These are phyloP conservation scores for Agrochola circellaris DNA, from an alignment of 2,888 invertebrate genomes.

Conservation along the genomic window DNA sequence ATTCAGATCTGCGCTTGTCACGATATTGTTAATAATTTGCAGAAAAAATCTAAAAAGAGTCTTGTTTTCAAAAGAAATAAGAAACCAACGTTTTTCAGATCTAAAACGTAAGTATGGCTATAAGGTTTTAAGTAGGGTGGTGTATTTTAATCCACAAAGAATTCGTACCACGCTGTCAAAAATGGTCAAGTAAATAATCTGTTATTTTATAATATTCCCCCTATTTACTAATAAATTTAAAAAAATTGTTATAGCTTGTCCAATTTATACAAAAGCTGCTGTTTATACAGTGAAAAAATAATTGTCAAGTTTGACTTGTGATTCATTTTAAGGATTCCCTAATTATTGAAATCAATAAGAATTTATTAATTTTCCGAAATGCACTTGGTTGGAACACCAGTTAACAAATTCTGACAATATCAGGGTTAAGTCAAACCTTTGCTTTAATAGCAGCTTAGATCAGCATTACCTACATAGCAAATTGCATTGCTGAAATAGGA, in stretches of 20 bases:
- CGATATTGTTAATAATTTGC: slow-evolving; percentile 56
- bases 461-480: background rate
- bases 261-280: background rate
- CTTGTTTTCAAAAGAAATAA: slow-evolving; percentile 43
- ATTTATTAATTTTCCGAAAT: slow-evolving; percentile 2
- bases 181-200: slow-evolving; percentile 65
- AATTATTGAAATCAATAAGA: slow-evolving; percentile 29
- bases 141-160: background rate
- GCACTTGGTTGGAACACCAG: background rate
- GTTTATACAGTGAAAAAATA: background rate
- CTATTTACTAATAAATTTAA: slow-evolving; percentile 14
- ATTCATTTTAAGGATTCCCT: slow-evolving; percentile 58
- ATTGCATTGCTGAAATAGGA: background rate
- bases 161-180: slow-evolving; percentile 61
- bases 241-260: background rate
- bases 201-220: slow-evolving; percentile 45
- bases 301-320: slow-evolving; percentile 16
- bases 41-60: slow-evolving; percentile 46
- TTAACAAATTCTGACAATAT: background rate
- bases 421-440: background rate
- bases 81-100: slow-evolving; percentile 32
- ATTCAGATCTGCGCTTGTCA: slow-evolving; percentile 65
- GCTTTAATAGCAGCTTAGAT: background rate
- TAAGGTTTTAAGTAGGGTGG: background rate
- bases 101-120: slow-evolving; percentile 55